phyloP scores from a whole-genome alignment of 2,888 invertebrate genomes.

The Dysmachus trigonus region DNA sequence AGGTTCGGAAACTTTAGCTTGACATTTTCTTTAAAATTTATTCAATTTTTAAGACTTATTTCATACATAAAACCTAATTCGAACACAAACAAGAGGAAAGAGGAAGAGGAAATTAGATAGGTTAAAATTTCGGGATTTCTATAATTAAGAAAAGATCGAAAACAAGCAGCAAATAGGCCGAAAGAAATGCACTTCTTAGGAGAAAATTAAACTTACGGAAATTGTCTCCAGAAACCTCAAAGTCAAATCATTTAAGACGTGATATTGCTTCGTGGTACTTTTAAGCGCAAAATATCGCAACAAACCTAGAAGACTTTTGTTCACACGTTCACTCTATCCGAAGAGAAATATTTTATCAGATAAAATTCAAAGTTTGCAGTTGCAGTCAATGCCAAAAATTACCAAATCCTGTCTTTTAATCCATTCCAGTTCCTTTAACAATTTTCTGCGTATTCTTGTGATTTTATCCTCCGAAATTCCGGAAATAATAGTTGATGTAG shows the following conservation, averaged over 20 bases:
- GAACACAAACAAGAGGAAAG: too few relatives aligned
- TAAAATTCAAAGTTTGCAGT: not conserved
- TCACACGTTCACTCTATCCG: not conserved
- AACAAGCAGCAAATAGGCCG: too few relatives aligned
- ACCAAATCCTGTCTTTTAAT: not conserved
- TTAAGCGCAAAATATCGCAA: not conserved
- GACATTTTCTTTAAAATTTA: not conserved
- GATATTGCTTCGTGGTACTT: not conserved
- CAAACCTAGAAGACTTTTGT: not conserved
- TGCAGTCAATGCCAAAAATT: not conserved
- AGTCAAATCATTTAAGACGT: not conserved
- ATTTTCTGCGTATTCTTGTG: not conserved
- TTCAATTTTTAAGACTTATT: not conserved
- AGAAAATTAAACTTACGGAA: slow-evolving; percentile 6
- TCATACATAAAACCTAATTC: too few relatives aligned
- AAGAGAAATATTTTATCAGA: not conserved
- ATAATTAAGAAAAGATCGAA: too few relatives aligned
- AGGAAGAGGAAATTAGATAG: too few relatives aligned
- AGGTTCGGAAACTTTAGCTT: not conserved
- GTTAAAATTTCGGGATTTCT: too few relatives aligned
- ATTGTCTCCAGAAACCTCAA: not conserved
- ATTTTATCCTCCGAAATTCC: not conserved
- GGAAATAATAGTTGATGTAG: not conserved
- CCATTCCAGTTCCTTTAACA: not conserved
- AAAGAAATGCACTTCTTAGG: too few relatives aligned